Conservation (phyloP, 2,797 vertebrate species). For the Poecilia velifera region DNA sequence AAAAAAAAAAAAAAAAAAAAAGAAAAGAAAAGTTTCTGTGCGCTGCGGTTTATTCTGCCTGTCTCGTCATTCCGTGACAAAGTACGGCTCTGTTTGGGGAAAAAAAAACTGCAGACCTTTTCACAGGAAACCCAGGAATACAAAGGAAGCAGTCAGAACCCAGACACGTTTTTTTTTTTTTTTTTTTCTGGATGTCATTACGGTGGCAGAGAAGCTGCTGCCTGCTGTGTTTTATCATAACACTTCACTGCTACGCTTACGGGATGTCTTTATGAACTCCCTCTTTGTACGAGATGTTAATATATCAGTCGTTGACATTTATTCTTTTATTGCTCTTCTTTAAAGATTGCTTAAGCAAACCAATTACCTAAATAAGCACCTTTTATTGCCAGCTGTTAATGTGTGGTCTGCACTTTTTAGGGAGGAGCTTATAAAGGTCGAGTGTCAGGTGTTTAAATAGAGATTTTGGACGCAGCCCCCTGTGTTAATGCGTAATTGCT, state of each 20-base stretch:
- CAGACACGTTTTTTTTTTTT: not conserved
- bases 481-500: constrained; percentile 69
- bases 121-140: constrained; percentile 5
- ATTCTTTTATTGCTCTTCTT: not conserved
- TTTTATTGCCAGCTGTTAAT: constrained; percentile 12
- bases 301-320: not conserved
- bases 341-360: not conserved
- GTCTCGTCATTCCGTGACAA: constrained; percentile 11
- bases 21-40: not conserved
- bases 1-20: not conserved
- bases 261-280: not conserved
- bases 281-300: not conserved
- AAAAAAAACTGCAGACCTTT: constrained; percentile 10
- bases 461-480: constrained; percentile 54
- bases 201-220: constrained; percentile 12
- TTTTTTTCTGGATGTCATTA: constrained; percentile 7
- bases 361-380: not conserved
- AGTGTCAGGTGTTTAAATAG: constrained; percentile 24
- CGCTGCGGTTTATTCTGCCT: constrained; percentile 14
- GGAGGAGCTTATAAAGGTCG: constrained; percentile 28
- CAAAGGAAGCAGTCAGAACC: not conserved
- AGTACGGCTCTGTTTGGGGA: constrained; percentile 4
- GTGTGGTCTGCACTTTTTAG: constrained; percentile 22
- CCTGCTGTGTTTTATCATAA: not conserved
- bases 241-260: not conserved